Percentiles rank a stretch among this genome's conserved stretches.
phyloP scores from a whole-genome alignment of 1,140 invertebrate genomes.

The Palaemon carinicauda region DNA sequence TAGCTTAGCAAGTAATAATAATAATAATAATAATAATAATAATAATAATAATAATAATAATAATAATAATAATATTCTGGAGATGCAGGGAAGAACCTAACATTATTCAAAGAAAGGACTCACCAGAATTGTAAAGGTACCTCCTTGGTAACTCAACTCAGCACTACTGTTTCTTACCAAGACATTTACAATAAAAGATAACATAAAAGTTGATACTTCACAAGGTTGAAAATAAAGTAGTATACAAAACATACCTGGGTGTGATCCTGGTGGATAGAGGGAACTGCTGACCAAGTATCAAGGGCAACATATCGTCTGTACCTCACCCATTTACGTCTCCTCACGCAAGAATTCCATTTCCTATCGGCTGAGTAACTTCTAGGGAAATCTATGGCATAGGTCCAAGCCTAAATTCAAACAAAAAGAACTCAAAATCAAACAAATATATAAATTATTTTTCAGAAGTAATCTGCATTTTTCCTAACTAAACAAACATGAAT shows the following conservation, averaged over 20 bases:
- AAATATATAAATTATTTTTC: too few relatives aligned
- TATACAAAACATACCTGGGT: slow-evolving; percentile 71
- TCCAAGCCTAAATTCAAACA: slow-evolving; percentile 79
- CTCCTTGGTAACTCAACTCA: too few relatives aligned
- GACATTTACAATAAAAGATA: background rate
- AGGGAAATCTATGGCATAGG: slow-evolving; percentile 92
- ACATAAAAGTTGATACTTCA: background rate
- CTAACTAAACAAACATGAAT: too few relatives aligned
- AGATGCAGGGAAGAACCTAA: too few relatives aligned
- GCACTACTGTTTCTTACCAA: too few relatives aligned
- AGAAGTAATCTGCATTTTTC: too few relatives aligned
- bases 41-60: too few relatives aligned
- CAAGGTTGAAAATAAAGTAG: background rate
- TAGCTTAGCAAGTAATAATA: too few relatives aligned
- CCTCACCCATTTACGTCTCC: slow-evolving; percentile 87
- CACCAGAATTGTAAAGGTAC: too few relatives aligned
- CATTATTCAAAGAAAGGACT: too few relatives aligned
- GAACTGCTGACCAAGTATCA: slow-evolving; percentile 91
- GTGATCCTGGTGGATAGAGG: slow-evolving; percentile 85
- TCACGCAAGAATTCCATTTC: slow-evolving; percentile 90
- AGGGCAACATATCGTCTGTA: slow-evolving; percentile 86
- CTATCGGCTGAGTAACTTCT: slow-evolving; percentile 82
- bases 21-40: too few relatives aligned
- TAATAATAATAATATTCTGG: too few relatives aligned
- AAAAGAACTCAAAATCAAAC: slow-evolving; percentile 1